These are phyloP conservation scores for Listronotus oregonensis DNA, from an alignment of 1,140 invertebrate genomes.

Conservation along the genomic window DNA sequence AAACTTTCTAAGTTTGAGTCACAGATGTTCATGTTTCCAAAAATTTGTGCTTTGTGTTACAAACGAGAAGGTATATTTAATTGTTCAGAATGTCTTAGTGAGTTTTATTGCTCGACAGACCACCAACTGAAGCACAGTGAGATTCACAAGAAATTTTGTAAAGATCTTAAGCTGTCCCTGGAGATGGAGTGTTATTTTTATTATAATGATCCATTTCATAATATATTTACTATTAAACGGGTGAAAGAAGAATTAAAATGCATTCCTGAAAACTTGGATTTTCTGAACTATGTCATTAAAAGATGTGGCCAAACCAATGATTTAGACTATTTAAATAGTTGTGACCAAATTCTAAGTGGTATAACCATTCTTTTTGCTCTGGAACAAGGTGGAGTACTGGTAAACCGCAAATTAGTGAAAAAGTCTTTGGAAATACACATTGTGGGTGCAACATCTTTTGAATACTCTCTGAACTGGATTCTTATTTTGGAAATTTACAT, in stretches of 20 bases:
- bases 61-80: constrained; percentile 34
- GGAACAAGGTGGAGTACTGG: constrained; percentile 36
- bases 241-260: constrained; percentile 9
- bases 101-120: constrained; percentile 48
- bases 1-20: constrained; percentile 35
- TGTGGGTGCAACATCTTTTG: constrained; percentile 46
- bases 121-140: constrained; percentile 42
- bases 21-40: constrained; percentile 53
- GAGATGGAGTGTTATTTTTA: constrained; percentile 31
- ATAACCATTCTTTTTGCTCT: constrained; percentile 47
- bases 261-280: constrained; percentile 3
- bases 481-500: constrained; percentile 44
- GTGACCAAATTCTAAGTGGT: constrained; percentile 25
- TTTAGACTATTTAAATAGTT: constrained; percentile 11
- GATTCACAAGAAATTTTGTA: constrained; percentile 44
- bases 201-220: neutral
- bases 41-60: constrained; percentile 48
- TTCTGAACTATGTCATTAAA: constrained; percentile 1
- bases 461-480: constrained; percentile 45
- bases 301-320: neutral
- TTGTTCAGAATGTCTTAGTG: constrained; percentile 46
- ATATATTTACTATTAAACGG: constrained; percentile 7
- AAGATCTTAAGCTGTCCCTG: constrained; percentile 43
- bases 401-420: constrained; percentile 29
- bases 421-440: constrained; percentile 47